These are phyloP conservation scores for Sarcophaga variegata DNA, from an alignment of 2,888 invertebrate genomes.

Conservation along the genomic window DNA sequence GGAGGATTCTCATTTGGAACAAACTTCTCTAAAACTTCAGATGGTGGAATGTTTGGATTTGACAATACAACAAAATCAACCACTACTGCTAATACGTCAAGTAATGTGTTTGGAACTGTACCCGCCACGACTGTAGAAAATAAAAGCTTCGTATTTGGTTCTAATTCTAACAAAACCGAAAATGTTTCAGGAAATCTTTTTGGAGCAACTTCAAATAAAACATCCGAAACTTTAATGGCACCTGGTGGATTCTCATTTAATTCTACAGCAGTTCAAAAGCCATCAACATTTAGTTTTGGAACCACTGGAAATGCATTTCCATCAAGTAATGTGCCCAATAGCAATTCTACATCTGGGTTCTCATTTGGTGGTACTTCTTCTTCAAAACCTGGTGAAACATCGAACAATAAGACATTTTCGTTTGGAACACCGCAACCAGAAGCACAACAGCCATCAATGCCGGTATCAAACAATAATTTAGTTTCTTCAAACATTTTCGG, in stretches of 20 bases:
- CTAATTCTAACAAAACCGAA: conserved; percentile 36
- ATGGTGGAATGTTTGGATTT: conserved; percentile 50
- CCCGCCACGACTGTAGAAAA: conserved; percentile 56
- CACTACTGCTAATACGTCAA: conserved; percentile 6
- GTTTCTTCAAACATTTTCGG: conserved; percentile 70
- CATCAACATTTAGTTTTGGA: conserved; percentile 69
- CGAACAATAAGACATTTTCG: conserved; percentile 71
- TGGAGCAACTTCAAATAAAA: conserved; percentile 68
- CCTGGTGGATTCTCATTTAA: conserved; percentile 72
- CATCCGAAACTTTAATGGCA: conserved; percentile 57
- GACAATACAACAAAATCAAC: conserved; percentile 19
- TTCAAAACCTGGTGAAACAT: conserved; percentile 41
- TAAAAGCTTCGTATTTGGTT: conserved; percentile 73
- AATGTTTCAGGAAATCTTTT: conserved; percentile 72
- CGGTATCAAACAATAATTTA: conserved; percentile 6
- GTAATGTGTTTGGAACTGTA: neutral
- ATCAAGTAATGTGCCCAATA: conserved; percentile 16
- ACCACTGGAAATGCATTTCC: conserved; percentile 25
- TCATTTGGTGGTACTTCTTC: conserved; percentile 70
- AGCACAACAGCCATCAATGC: conserved; percentile 18
- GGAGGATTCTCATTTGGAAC: conserved; percentile 58
- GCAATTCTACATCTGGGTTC: conserved; percentile 67
- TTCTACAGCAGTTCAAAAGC: conserved; percentile 14
- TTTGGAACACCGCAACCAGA: conserved; percentile 69
- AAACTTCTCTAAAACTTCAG: neutral